Evolutionary conservation across 2,888 invertebrate species (phyloP).

Genomic region (Drosophila neonasuta): DNA sequence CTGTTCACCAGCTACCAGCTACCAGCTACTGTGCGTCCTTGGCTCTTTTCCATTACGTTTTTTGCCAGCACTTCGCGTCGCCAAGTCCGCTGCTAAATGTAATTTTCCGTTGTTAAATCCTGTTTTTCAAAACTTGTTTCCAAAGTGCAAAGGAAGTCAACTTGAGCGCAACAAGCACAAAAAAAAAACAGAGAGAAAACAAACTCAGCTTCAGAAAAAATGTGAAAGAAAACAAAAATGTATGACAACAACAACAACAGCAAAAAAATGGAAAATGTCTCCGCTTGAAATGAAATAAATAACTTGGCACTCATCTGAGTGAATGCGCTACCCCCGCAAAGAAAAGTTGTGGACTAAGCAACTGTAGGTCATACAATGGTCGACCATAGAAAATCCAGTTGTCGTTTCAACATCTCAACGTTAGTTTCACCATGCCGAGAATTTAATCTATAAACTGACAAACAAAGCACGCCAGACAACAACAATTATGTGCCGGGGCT

Average conservation of each 20-base stretch:
- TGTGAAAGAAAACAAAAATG: conserved; percentile 11
- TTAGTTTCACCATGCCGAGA: conserved; percentile 27
- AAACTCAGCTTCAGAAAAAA: conserved; percentile 11
- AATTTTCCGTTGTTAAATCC: conserved; percentile 79
- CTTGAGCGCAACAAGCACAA: conserved; percentile 68
- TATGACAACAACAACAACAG: conserved; percentile 13
- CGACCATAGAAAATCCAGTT: conserved; percentile 24
- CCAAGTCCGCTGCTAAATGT: conserved; percentile 71
- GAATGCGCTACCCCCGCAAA: conserved; percentile 18
- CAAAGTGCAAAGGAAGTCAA: conserved; percentile 78
- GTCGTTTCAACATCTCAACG: conserved; percentile 12
- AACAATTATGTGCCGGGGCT: conserved; percentile 31
- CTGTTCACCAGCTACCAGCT: conserved; percentile 22
- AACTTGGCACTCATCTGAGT: conserved; percentile 33
- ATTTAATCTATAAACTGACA: conserved; percentile 54
- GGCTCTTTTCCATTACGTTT: conserved; percentile 10
- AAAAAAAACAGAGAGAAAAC: conserved; percentile 14
- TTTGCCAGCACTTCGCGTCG: conserved; percentile 7
- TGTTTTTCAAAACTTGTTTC: conserved; percentile 73
- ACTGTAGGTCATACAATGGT: conserved; percentile 36
- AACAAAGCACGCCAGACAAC: conserved; percentile 38
- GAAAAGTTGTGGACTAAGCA: conserved; percentile 10
- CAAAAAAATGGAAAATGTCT: conserved; percentile 31
- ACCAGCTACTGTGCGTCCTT: conserved; percentile 15
- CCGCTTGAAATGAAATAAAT: conserved; percentile 50